phyloP scores from a whole-genome alignment of 2,113 vertebrate genomes.

The Lamprologus sp. region DNA sequence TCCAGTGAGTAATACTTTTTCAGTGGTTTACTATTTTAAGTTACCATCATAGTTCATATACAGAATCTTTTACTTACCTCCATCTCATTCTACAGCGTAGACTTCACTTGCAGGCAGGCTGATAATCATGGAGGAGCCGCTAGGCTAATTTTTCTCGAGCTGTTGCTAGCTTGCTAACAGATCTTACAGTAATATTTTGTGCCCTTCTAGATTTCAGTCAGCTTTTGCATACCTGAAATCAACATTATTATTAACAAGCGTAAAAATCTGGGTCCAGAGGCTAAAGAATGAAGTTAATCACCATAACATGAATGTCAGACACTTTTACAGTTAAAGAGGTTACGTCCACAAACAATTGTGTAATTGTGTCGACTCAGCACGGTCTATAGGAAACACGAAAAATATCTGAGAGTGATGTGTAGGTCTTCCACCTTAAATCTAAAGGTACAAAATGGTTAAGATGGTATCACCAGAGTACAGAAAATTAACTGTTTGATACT shows the following conservation, averaged over 20 bases:
- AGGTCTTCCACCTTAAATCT: neutral
- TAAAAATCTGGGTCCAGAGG: neutral
- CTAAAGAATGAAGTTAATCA: neutral
- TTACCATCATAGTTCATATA: neutral
- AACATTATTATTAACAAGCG: neutral
- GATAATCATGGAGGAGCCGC: neutral
- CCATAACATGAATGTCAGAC: neutral
- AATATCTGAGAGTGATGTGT: neutral
- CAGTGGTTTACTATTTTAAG: neutral
- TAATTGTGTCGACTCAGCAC: neutral
- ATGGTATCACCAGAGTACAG: neutral
- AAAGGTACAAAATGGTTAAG: neutral
- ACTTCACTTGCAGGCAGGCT: neutral
- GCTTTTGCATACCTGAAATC: neutral
- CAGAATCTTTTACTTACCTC: neutral
- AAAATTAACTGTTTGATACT: neutral
- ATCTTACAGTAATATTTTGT: no score
- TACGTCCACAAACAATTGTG: neutral
- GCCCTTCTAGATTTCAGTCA: neutral
- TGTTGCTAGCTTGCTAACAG: neutral
- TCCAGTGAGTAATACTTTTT: neutral
- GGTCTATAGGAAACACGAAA: neutral
- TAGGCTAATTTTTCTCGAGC: neutral
- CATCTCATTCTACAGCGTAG: neutral
- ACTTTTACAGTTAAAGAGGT: neutral